Evolutionary conservation across 2,113 vertebrate species (phyloP), one percentile per base, ranked within the genome.

Genomic region (Vulpes vulpes): DNA sequence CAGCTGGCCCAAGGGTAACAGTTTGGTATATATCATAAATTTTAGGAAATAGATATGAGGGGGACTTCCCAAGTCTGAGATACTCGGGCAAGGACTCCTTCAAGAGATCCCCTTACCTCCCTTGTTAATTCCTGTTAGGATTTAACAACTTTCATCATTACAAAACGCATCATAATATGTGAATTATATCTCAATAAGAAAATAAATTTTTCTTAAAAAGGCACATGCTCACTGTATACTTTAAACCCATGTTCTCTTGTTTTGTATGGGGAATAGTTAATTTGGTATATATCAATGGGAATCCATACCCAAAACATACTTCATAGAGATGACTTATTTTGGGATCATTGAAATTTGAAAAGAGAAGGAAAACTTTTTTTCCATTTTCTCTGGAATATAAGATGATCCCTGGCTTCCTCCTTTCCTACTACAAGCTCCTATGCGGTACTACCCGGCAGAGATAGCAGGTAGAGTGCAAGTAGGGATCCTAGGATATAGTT

Each of bases 31-130:
- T 11, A n/a, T 59, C 8, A 32, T 80, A 49, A 71, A 78, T 88
- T 96, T 91, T 64, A 92, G 15, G 6, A 94, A 95, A 53, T 55
- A 15, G 17, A n/a, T 88, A 57, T 60, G 43, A 91, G 38, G n/a
- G 55, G 67, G 9, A 2, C 10, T 92, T 74, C 91, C 73, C 8
- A 87, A 67, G 43, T 64, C 60, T 49, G 8, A 62, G 15, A 32
- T 74, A 11, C 20, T 79, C 64, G 55, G 17, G 9, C 30, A 74
- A 67, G 59, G 8, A 53, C 15, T 49, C 49, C 25, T 80, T 80
- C 22, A 51, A n/a, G 57, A 95, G 5, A 81, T 64, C 55, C 35
- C 27, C 23, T 25, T 25, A 49, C 6, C 16, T 67, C 20, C 4
- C 38, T 90, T 10, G 60, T 87, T 62, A 89, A 93, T 30, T 90